These are phyloP conservation scores for Dicrurus megarhynchus DNA, from an alignment of 2,113 vertebrate species.

Conservation along the genomic window DNA sequence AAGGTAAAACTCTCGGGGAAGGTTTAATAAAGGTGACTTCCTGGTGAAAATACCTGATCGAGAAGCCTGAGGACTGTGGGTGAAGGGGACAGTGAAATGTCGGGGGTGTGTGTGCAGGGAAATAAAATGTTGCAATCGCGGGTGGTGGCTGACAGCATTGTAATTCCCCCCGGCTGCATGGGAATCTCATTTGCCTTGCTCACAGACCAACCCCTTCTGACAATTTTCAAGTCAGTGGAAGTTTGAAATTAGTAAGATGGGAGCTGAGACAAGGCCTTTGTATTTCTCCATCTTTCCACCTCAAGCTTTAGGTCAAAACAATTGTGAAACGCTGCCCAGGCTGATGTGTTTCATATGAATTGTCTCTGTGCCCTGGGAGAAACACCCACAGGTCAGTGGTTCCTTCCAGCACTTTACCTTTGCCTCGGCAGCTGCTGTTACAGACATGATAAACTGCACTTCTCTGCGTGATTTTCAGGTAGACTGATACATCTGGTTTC, in stretches of 20 bases:
- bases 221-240: background rate
- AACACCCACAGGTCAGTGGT: background rate
- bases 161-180: background rate
- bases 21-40: background rate
- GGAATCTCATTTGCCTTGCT: background rate
- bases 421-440: background rate
- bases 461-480: background rate
- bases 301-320: background rate
- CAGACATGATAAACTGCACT: background rate
- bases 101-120: background rate
- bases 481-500: background rate
- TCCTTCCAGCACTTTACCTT: background rate
- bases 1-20: background rate
- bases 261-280: background rate
- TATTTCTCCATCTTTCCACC: background rate
- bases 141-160: background rate
- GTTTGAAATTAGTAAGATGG: background rate
- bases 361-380: background rate
- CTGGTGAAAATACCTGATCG: background rate
- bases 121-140: background rate
- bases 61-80: background rate
- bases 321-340: background rate
- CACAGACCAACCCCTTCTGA: background rate
- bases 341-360: background rate
- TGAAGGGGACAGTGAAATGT: background rate